A percentile compares a stretch with the other conserved stretches of the same genome.
phyloP scores from a whole-genome alignment of 2,888 invertebrate genomes.

The Hoplodrina ambigua region DNA sequence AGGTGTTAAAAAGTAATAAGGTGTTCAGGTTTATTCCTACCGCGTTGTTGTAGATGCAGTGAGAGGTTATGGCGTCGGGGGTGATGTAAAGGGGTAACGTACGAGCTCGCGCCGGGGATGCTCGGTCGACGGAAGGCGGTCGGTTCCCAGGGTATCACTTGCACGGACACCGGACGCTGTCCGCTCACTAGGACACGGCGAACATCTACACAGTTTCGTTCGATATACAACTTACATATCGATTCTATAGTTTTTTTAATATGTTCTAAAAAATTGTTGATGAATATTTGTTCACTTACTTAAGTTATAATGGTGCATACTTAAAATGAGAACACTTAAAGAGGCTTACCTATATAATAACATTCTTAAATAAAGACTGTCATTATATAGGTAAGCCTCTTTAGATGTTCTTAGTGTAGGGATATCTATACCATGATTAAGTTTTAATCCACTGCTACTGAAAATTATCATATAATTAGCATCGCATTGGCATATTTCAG shows the following conservation, averaged over 20 bases:
- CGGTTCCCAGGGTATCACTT: conserved; percentile 89
- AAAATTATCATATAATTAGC: not conserved
- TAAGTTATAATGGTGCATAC: not conserved
- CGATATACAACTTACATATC: conserved; percentile 60
- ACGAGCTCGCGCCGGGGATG: conserved; percentile 57
- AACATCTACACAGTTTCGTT: conserved; percentile 50
- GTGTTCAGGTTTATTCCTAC: conserved; percentile 65
- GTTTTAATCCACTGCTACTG: not conserved
- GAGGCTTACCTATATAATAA: not conserved
- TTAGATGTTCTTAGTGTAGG: too few relatives aligned
- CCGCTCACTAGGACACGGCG: conserved; percentile 61
- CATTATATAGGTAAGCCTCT: too few relatives aligned
- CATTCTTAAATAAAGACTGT: not conserved
- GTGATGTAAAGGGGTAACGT: conserved; percentile 69
- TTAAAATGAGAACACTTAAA: not conserved
- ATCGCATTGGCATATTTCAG: not conserved
- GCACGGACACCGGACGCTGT: conserved; percentile 86
- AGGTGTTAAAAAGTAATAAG: conserved; percentile 82
- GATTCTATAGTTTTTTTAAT: conserved; percentile 29
- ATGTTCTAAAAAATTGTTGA: not conserved
- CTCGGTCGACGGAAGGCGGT: conserved; percentile 80
- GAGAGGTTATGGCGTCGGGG: conserved; percentile 71
- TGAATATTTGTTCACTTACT: not conserved
- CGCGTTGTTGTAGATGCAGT: conserved; percentile 66
- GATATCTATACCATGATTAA: not conserved